A percentile compares a stretch with the other conserved stretches of the same genome.
These are phyloP conservation scores for Sarcophaga carnaria DNA, from an alignment of 2,888 invertebrate genomes.

Conservation along the genomic window DNA sequence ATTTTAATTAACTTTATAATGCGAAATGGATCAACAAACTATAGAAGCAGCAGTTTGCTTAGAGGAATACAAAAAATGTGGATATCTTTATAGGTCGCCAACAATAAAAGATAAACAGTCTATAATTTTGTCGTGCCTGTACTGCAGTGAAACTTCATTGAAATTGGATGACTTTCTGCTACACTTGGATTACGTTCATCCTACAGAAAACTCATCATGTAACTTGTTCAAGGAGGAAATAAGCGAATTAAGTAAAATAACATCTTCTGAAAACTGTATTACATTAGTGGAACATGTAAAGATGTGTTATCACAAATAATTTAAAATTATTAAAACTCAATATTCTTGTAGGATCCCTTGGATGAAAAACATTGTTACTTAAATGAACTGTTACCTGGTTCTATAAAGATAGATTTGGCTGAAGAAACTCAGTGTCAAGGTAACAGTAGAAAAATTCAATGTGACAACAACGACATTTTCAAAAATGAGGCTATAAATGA, in stretches of 20 bases:
- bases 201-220: neutral
- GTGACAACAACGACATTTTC: too few species aligned
- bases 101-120: conserved; percentile 42
- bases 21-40: conserved; percentile 34
- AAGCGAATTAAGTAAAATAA: neutral
- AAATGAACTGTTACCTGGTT: neutral
- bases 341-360: conserved; percentile 57
- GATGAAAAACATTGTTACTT: conserved; percentile 33
- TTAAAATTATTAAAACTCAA: neutral
- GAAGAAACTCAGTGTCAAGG: neutral
- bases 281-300: neutral
- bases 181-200: conserved; percentile 29
- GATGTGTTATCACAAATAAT: neutral
- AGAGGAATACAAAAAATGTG: conserved; percentile 54
- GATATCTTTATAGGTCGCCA: conserved; percentile 56
- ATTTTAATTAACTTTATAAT: neutral
- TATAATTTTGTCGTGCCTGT: conserved; percentile 52
- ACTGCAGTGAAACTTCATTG: conserved; percentile 51
- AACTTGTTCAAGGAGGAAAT: conserved; percentile 17
- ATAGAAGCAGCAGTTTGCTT: neutral
- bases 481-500: neutral
- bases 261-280: neutral
- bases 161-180: conserved; percentile 41
- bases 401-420: conserved; percentile 11
- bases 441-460: neutral